Evolutionary conservation across 1,140 invertebrate species (phyloP).

Genomic region (Nymphalis io): DNA sequence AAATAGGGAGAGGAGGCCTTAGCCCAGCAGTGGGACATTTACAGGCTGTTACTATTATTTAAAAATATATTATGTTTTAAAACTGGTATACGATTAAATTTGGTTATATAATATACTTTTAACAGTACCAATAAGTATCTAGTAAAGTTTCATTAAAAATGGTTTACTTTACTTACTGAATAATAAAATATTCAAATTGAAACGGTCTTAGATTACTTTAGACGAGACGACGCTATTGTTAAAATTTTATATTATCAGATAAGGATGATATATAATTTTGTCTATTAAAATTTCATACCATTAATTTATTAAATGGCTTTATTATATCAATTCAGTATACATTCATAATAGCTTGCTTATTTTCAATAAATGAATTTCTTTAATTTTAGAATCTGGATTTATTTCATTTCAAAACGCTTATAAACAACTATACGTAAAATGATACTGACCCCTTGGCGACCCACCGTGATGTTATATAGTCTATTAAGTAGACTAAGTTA

Average conservation of each 20-base stretch:
- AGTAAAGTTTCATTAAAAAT: not conserved
- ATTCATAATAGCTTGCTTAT: not conserved
- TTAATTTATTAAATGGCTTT: not conserved
- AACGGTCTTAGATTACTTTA: not conserved
- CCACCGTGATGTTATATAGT: no score
- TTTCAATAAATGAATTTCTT: no score
- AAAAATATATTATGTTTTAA: no score
- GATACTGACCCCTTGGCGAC: no score
- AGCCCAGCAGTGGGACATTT: no score
- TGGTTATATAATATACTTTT: not conserved
- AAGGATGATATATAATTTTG: not conserved
- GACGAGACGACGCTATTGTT: not conserved
- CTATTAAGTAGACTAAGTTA: no score
- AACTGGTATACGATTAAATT: no score
- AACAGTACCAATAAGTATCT: not conserved
- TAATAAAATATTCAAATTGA: conserved; percentile 12
- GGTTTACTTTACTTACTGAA: not conserved
- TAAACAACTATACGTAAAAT: no score
- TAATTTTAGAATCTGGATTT: no score
- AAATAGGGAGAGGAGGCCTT: no score
- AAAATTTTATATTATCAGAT: not conserved
- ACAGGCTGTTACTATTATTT: no score
- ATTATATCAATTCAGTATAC: not conserved
- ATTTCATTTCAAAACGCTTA: no score
- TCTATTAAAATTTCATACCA: not conserved